Evolutionary conservation across 1,140 invertebrate genomes (phyloP).

Genomic region (Habropoda laboriosa): DNA sequence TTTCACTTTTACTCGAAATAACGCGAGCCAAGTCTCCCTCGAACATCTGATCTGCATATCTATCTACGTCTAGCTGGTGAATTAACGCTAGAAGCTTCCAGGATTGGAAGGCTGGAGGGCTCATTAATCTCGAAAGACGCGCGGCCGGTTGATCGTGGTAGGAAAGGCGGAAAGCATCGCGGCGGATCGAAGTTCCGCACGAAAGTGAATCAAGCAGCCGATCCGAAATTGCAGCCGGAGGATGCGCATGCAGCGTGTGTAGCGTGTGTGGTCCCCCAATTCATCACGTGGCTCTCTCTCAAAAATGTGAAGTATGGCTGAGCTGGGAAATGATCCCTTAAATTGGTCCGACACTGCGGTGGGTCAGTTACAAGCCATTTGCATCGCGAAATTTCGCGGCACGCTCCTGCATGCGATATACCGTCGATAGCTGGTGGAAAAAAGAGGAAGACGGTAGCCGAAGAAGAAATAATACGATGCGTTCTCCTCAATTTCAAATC

Average conservation of each 20-base stretch:
- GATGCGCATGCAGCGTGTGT: slow-evolving; percentile 30
- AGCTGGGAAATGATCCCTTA: slow-evolving; percentile 67
- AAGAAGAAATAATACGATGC: too few species aligned
- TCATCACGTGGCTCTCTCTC: slow-evolving; percentile 57
- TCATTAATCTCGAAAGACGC: slow-evolving; percentile 7
- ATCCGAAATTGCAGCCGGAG: slow-evolving; percentile 54
- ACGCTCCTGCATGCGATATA: slow-evolving; percentile 6
- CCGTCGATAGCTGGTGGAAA: not conserved
- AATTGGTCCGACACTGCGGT: slow-evolving; percentile 69
- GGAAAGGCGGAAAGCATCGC: slow-evolving; percentile 2
- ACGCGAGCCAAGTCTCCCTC: too few species aligned
- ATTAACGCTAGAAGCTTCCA: not conserved
- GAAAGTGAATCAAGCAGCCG: slow-evolving; percentile 29
- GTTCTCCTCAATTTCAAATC: too few species aligned
- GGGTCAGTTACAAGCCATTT: slow-evolving; percentile 70
- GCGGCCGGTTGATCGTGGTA: not conserved
- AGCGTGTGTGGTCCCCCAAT: slow-evolving; percentile 67
- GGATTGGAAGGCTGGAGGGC: not conserved
- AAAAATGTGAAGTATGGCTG: slow-evolving; percentile 65
- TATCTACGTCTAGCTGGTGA: not conserved
- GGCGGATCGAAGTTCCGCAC: slow-evolving; percentile 12
- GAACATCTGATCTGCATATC: too few species aligned
- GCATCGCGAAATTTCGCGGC: slow-evolving; percentile 62
- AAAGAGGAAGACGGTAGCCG: not conserved
- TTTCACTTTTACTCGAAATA: too few species aligned